A percentile compares a stretch with the other conserved stretches of the same genome.
Evolutionary conservation across 2,888 invertebrate species (phyloP).

Genomic region (Prenolepis imparis): DNA sequence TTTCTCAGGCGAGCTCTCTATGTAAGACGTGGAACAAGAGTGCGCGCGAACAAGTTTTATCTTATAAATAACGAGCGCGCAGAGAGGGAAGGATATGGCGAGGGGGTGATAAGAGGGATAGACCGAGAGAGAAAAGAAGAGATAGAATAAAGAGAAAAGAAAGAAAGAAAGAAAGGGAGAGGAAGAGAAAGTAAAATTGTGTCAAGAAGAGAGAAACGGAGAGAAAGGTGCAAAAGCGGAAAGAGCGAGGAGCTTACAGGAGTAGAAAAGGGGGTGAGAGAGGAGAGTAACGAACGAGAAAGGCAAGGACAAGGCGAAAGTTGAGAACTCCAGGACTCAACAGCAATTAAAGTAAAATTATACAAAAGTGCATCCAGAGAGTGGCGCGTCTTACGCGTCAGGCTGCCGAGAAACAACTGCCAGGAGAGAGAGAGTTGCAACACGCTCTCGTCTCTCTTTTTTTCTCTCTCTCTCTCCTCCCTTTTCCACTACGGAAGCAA

Average conservation of each 20-base stretch:
- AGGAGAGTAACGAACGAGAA: slow-evolving; percentile 21
- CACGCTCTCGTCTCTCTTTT: slow-evolving; percentile 39
- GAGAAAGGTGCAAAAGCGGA: slow-evolving; percentile 8
- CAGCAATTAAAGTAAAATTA: slow-evolving; percentile 84
- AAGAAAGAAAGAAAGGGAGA: slow-evolving; percentile 55
- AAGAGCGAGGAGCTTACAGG: slow-evolving; percentile 36
- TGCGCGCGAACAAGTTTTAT: slow-evolving; percentile 50
- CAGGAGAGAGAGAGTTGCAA: slow-evolving; percentile 53
- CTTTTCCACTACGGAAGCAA: slow-evolving; percentile 2
- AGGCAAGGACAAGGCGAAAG: slow-evolving; percentile 73
- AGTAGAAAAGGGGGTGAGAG: slow-evolving; percentile 14
- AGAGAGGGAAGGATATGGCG: slow-evolving; percentile 36
- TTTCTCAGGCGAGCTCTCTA: slow-evolving; percentile 40
- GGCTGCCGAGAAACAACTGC: slow-evolving; percentile 75
- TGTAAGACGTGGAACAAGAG: slow-evolving; percentile 63
- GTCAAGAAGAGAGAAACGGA: slow-evolving; percentile 10
- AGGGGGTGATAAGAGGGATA: slow-evolving; percentile 39
- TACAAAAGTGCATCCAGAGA: slow-evolving; percentile 79
- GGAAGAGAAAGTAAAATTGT: slow-evolving; percentile 44
- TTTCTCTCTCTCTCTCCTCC: slow-evolving; percentile 7
- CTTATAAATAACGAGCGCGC: slow-evolving; percentile 46
- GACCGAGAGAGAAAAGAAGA: slow-evolving; percentile 52
- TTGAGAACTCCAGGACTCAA: slow-evolving; percentile 79
- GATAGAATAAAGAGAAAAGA: slow-evolving; percentile 16
- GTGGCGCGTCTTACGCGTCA: slow-evolving; percentile 74